A percentile compares a stretch with the other conserved stretches of the same genome.
Evolutionary conservation across 2,888 invertebrate genomes (phyloP).

Genomic region (Blastobasis lacticolella): DNA sequence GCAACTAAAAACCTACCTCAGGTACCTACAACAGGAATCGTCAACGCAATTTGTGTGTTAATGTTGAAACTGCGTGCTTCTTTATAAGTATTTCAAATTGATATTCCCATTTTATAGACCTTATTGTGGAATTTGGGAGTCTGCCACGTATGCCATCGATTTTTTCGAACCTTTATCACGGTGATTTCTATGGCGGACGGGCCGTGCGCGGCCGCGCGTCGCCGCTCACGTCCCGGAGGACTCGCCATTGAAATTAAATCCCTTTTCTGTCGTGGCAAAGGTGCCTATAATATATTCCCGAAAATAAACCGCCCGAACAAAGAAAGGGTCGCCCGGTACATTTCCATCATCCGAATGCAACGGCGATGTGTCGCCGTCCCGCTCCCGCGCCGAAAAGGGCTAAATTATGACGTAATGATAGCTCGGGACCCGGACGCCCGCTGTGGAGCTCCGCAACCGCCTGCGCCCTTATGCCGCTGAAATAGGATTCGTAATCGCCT

Average conservation of each 20-base stretch:
- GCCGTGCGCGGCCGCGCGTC: not conserved
- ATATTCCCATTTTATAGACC: no score
- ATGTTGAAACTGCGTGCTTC: no score
- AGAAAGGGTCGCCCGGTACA: constrained; percentile 26
- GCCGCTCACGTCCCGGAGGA: not conserved
- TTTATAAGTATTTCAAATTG: no score
- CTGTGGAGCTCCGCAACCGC: constrained; percentile 20
- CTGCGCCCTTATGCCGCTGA: constrained; percentile 15
- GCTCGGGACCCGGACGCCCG: constrained; percentile 33
- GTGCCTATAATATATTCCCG: constrained; percentile 5
- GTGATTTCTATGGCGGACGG: not conserved
- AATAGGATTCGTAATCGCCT: constrained; percentile 22
- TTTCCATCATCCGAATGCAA: constrained; percentile 30
- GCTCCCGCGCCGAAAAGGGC: constrained; percentile 39
- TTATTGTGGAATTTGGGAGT: no score
- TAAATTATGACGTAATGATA: constrained; percentile 59
- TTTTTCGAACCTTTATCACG: not conserved
- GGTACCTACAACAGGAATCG: no score
- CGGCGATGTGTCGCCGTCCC: not conserved
- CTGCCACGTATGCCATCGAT: not conserved
- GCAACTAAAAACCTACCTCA: no score
- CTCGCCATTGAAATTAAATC: not conserved
- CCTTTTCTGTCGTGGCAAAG: not conserved
- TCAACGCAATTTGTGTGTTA: no score
- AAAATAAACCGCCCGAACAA: constrained; percentile 36